A percentile compares a stretch with the other conserved stretches of the same genome.
Evolutionary conservation across 92 coral and sea anemone species (phyloP).

Genomic region (Phymanthus crucifer): DNA sequence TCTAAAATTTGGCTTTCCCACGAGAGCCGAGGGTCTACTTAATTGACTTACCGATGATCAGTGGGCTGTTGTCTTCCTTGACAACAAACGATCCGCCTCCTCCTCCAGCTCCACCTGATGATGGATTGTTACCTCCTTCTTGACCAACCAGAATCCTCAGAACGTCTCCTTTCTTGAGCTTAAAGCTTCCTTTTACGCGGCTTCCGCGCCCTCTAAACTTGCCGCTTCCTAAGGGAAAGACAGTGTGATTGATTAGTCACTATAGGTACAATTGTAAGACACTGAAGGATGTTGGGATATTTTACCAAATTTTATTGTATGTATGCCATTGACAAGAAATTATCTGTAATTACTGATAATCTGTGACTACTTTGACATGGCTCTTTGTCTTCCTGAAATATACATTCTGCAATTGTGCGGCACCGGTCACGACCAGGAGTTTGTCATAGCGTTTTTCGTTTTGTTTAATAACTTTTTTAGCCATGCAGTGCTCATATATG

Average conservation of each 20-base stretch:
- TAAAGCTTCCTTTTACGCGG: constrained; percentile 78
- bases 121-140: constrained; percentile 75
- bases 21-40: not conserved
- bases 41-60: constrained; percentile 67
- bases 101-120: constrained; percentile 89
- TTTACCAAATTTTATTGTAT: too few relatives aligned
- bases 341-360: too few relatives aligned
- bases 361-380: too few relatives aligned
- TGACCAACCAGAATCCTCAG: constrained; percentile 81
- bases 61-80: constrained; percentile 64
- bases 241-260: not conserved
- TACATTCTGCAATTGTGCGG: too few relatives aligned
- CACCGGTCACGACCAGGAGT: too few relatives aligned
- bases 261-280: too few relatives aligned
- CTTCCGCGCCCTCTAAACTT: constrained; percentile 80
- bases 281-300: too few relatives aligned
- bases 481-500: not conserved
- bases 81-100: constrained; percentile 82
- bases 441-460: too few relatives aligned
- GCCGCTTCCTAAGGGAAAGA: constrained; percentile 43
- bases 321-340: too few relatives aligned
- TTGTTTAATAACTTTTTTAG: not conserved
- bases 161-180: constrained; percentile 72
- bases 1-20: too few relatives aligned
- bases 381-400: too few relatives aligned